Conservation (phyloP, 2,888 invertebrate genomes). For the Hirtodrosophila trivittata region DNA sequence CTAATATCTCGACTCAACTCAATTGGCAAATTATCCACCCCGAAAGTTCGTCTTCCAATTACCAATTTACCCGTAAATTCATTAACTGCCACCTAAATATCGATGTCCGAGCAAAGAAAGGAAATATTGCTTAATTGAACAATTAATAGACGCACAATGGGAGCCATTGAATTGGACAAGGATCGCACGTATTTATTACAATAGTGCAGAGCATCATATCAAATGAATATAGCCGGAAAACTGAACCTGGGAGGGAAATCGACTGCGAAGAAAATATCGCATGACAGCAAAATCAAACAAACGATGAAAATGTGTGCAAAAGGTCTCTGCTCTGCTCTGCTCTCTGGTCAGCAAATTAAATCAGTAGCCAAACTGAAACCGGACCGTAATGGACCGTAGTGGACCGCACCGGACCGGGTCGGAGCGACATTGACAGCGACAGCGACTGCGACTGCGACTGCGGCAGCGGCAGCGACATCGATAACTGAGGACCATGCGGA, state of each 20-base stretch:
- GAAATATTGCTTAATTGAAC: conserved; percentile 77
- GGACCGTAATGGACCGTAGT: not conserved
- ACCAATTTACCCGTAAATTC: too few relatives aligned
- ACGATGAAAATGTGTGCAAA: not conserved
- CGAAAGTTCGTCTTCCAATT: too few relatives aligned
- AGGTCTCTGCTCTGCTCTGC: not conserved
- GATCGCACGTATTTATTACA: not conserved
- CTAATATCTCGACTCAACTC: too few relatives aligned
- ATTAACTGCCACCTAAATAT: conserved; percentile 34
- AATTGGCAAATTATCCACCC: conserved; percentile 43
- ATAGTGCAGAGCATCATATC: conserved; percentile 53
- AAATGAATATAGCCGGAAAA: conserved; percentile 75
- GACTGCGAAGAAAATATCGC: conserved; percentile 66
- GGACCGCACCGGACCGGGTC: too few relatives aligned
- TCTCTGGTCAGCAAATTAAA: conserved; percentile 63
- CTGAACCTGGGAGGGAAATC: conserved; percentile 33
- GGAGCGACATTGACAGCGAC: conserved; percentile 8
- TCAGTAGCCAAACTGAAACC: conserved; percentile 52
- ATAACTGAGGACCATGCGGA: conserved; percentile 48
- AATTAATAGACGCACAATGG: conserved; percentile 69
- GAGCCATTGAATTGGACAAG: conserved; percentile 31
- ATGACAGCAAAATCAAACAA: conserved; percentile 70
- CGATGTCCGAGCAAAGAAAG: conserved; percentile 51
- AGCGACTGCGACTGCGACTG: conserved; percentile 5
- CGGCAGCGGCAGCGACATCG: conserved; percentile 53